Base-by-base conservation (phyloP, 1,140 invertebrate species). In the Zophobas atratus region DNA sequence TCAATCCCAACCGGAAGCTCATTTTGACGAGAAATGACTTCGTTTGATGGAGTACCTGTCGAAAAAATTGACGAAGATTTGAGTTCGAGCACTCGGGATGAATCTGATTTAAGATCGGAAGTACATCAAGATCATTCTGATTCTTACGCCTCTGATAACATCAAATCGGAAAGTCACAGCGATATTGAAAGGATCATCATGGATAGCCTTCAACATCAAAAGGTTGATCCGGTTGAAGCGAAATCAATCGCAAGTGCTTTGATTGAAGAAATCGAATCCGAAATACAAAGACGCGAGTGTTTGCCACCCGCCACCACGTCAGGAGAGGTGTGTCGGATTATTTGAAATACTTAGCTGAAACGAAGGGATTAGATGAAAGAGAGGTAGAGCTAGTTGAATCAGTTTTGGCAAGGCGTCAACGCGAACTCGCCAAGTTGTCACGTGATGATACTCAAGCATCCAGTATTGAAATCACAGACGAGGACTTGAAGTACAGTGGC, bases 401-500 rank as follows among this genome's bases (percentile, higher is more conserved):
- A 57, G 87, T 89, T 6, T 80, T 89, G 8, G 87, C 86, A 2
- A 86, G 87, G 80, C 87, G 88, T 77, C 86, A 89, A 80, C 81
- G 87, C 39, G 87, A 88, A 81, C 78, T 89, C 46, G 82, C 85
- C 8, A 86, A 85, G 77, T 81, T 89, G 36, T 79, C 86, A 38
- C 84, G 89, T 77, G 86, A 84, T 63, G 90, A 91, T 53, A 90
- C 89, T 38, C 90, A 89, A 86, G 88, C 90, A 70, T 91, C 89
- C 0, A 91, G 92, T 74, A 90, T 91, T 83, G 90, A 93, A 87
- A 90, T 92, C 70, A 93, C 91, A 36, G 92, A 92, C 86, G 92
- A 93, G 86, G 91, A 93, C 84, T 82, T 91, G 38, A 81, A 87
- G 74, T 89, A 88, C 82, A 93, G 92, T 85, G 91, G 91, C 75